Evolutionary conservation across 1,140 invertebrate species (phyloP), one percentile per base, ranked within the genome.

Genomic region (Drosophila bipectinata): DNA sequence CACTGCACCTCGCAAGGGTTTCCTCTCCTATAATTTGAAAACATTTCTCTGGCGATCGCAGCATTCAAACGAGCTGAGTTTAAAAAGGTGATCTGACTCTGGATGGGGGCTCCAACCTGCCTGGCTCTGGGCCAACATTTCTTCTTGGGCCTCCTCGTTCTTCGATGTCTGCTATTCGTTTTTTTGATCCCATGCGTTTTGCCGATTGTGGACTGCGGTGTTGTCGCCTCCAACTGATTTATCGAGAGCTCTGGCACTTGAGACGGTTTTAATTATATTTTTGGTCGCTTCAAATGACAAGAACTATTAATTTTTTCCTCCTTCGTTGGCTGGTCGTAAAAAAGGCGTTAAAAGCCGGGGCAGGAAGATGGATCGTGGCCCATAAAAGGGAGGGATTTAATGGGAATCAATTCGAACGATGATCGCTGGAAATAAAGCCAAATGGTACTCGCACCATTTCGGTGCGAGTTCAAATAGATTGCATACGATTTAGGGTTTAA

Each of bases 201-300:
- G 73, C 72, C 69, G 69, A 72, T 73, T 73, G 39, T 18, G 44
- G 41, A 44, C 14, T 44, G n/a, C 55, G 51, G 48, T 52, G 58
- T 73, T 73, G 59, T 74, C 68, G 71, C 72, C 48, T 61, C 58
- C 56, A 76, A 77, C 74, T 77, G 74, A 77, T 77, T 77, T 77
- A 77, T 77, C 74, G 74, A 75, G 64, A 69, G 26, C 64, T 37
- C 39, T 77, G 56, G 49, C 72, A 77, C 62, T 77, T 77, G 72
- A 77, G 74, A 77, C 74, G 56, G 74, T 69, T 77, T 77, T 76
- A 76, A 77, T 77, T 77, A 76, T 77, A 76, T 77, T 77, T 77
- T 76, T 69, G 74, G 72, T 53, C 63, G 26, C 56, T 60, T 55
- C 56, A 76, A 77, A 77, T 76, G 74, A 77, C 74, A 77, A 77